phyloP scores from a whole-genome alignment of 1,140 invertebrate species.

The Drosophila sp. region DNA sequence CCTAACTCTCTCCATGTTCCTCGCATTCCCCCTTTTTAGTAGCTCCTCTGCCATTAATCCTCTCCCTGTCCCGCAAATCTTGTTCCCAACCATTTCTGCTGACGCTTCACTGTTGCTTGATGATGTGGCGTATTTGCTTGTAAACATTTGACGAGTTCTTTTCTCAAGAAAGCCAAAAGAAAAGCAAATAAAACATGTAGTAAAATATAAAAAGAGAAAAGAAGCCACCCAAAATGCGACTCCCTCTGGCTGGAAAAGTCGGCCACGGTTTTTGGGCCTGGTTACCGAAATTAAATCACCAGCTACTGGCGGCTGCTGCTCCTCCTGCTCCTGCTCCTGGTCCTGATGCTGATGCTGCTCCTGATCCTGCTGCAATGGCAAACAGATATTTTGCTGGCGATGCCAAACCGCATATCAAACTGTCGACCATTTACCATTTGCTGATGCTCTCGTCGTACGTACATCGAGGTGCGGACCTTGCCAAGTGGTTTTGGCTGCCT shows the following conservation, averaged over 20 bases:
- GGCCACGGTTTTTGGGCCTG: conserved; percentile 46
- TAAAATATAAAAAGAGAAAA: too few relatives aligned
- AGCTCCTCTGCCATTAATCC: not conserved
- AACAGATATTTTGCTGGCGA: conserved; percentile 80
- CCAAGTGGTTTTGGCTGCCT: conserved; percentile 79
- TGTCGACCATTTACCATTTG: conserved; percentile 72
- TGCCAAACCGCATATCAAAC: conserved; percentile 82
- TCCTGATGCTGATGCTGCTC: conserved; percentile 27
- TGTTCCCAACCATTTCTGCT: conserved; percentile 5
- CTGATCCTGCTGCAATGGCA: conserved; percentile 47
- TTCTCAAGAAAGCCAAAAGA: conserved; percentile 10
- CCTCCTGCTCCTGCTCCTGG: conserved; percentile 31
- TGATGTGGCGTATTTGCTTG: conserved; percentile 81
- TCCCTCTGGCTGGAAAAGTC: conserved; percentile 40
- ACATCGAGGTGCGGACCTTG: conserved; percentile 74
- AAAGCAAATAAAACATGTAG: conserved; percentile 19
- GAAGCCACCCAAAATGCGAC: conserved; percentile 43
- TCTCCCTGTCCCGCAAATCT: not conserved
- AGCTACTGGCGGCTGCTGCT: conserved; percentile 33
- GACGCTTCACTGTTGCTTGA: conserved; percentile 41
- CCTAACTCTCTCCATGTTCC: not conserved
- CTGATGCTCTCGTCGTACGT: conserved; percentile 33
- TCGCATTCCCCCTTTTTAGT: not conserved
- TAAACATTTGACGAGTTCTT: conserved; percentile 76
- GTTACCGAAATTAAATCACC: conserved; percentile 71